Evolutionary conservation across 1,140 invertebrate species (phyloP), one percentile per base, ranked within the genome.

Genomic region (Aphelenchoides fujianensis): DNA sequence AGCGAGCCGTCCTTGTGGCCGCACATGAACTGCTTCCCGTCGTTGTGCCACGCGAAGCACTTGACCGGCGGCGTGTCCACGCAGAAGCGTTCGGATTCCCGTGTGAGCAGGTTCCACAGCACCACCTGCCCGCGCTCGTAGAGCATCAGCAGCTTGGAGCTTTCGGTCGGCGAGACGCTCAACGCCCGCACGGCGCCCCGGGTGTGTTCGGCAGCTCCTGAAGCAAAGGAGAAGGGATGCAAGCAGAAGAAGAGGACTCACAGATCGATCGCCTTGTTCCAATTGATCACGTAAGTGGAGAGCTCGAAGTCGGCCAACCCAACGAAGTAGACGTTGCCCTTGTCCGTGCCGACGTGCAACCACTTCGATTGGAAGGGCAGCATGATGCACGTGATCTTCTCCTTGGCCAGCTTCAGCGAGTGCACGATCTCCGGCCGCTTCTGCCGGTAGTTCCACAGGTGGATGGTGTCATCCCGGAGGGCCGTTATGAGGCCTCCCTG

Each of bases 211-310:
- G 68, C 86, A 82, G 64, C 84, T 86, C 69, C 87, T 88, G 77
- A 63, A n/a, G n/a, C n/a, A n/a, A 85, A 82, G 41, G 16, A 59
- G 52, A 0, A 35, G 1, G 16, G 41, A 63, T 9, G 1, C 27
- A 64, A 76, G 41, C 35, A 28, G 31, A 75, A n/a, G 61, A 41
- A 31, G 23, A 19, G 30, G 32, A 75, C 81, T 94, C 88, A 98
- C 94, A 97, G 88, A 91, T 98, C 96, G 86, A 98, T 98, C 79
- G 95, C 93, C 89, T 99, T 99, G 89, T 99, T 98, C 96, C 96
- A 99, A 89, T 98, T 97, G 87, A 98, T 96, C 85, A 97, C 90
- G 88, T 99, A 98, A 75, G 95, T 95, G 82, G 94, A 97, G 77
- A 98, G 89, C 80, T 90, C 88, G 87, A 98, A 98, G 80, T 91